These are phyloP conservation scores for Acanthochromis polyacanthus DNA, from an alignment of 2,113 vertebrate species.

Conservation along the genomic window DNA sequence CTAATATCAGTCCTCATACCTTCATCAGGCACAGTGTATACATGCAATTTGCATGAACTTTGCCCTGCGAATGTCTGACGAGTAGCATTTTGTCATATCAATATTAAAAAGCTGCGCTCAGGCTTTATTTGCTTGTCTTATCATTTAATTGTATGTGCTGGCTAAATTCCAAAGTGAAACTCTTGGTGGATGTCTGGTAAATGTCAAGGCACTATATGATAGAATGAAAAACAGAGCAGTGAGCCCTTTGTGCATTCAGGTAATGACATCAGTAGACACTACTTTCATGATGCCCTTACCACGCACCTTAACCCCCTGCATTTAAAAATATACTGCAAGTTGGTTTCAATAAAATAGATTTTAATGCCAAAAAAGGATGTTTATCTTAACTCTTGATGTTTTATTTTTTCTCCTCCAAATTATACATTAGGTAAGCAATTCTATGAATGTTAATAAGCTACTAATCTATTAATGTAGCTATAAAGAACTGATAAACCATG, in stretches of 20 bases:
- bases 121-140: constrained; percentile 3
- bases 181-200: constrained; percentile 13
- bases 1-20: too few relatives aligned
- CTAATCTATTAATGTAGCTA: constrained; percentile 31
- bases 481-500: constrained; percentile 49
- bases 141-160: constrained; percentile 18
- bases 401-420: not conserved
- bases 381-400: not conserved
- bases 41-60: not conserved
- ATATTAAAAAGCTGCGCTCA: not conserved
- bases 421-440: constrained; percentile 9
- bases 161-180: constrained; percentile 13
- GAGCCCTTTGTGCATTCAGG: constrained; percentile 3
- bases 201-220: constrained; percentile 21
- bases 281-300: not conserved
- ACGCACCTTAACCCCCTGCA: not conserved
- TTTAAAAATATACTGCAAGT: not conserved
- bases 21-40: not conserved
- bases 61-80: not conserved
- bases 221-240: not conserved
- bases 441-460: constrained; percentile 13
- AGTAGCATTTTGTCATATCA: not conserved
- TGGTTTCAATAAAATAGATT: not conserved
- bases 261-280: constrained; percentile 14
- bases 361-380: not conserved